Base-by-base conservation (phyloP, 1,140 invertebrate genomes). In the Sitodiplosis mosellana region DNA sequence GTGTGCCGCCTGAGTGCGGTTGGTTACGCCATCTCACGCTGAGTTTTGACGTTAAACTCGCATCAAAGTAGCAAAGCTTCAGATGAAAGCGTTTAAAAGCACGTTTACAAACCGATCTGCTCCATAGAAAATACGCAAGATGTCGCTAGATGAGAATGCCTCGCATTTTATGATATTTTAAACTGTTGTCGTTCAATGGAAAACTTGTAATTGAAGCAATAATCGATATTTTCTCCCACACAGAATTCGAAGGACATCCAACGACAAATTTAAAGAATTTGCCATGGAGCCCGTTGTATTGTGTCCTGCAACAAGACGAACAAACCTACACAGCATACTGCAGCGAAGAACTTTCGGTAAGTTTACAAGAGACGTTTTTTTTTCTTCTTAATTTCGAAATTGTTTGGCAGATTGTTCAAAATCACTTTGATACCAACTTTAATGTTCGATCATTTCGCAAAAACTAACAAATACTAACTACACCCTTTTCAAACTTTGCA, bases 331-430 rank as follows among this genome's bases (percentile, higher is more conserved):
- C 85, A 8, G 80, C 82, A 36, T 88, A 88, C 61, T 77, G 81
- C 52, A 86, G 80, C 61, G 86, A 90, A 67, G 84, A 89, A 65
- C 80, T 89, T 69, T 82, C 83, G 65, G 83, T 88, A 60, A 81
- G 80, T 79, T 42, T 44, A 33, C 14, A 33, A n/a, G n/a, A 33
- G 17, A 44, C 18, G 6, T 44, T 17, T 3, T 6, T 38, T 38
- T n/a, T n/a, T n/a, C n/a, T n/a, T n/a, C n/a, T 27, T 27, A 27
- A 27, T 27, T n/a, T n/a, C 17, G 14, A 38, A 3, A n/a, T 38
- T 6, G 12, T 38, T 38, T n/a, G 5, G 36, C 5, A 12, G 12
- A 38, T 38, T 38, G 17, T 38, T 17, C 14, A 17, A 38, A 38
- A 3, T 17, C 27, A 5, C 10, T 27, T 27, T 27, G 27, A 27